These are phyloP conservation scores for Phalanger gymnotis DNA, from an alignment of 2,797 vertebrate species.

Conservation along the genomic window DNA sequence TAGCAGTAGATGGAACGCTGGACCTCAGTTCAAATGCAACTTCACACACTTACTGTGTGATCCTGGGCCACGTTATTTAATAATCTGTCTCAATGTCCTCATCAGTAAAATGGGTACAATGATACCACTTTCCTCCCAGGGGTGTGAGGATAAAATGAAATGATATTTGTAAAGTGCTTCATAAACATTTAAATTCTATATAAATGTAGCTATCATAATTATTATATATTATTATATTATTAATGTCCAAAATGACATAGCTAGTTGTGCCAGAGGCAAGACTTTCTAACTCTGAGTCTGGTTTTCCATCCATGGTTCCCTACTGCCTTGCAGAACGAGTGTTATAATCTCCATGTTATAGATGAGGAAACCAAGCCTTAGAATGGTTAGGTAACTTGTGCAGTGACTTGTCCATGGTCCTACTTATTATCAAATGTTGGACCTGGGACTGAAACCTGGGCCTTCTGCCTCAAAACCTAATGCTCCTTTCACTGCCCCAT, in stretches of 20 bases:
- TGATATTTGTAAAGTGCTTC: background rate
- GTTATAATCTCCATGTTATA: background rate
- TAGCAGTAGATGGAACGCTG: no score
- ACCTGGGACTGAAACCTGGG: background rate
- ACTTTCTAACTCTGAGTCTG: background rate
- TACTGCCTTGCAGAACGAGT: background rate
- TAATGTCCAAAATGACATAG: background rate
- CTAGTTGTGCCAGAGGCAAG: background rate
- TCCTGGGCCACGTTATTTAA: background rate
- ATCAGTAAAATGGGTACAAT: background rate
- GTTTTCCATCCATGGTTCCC: background rate
- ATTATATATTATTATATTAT: background rate
- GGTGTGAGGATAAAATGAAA: background rate
- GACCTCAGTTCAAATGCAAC: background rate
- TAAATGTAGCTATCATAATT: background rate
- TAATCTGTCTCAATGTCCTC: background rate
- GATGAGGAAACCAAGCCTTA: background rate
- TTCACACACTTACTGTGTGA: background rate
- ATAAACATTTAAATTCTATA: background rate
- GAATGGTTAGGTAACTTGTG: background rate
- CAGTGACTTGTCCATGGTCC: background rate
- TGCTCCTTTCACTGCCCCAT: background rate
- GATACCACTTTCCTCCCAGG: background rate
- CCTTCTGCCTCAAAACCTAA: background rate
- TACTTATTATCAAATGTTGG: background rate